Evolutionary conservation across 35 echinoderm and acorn worm genomes (phyloP).

Genomic region (Apostichopus japonicus): DNA sequence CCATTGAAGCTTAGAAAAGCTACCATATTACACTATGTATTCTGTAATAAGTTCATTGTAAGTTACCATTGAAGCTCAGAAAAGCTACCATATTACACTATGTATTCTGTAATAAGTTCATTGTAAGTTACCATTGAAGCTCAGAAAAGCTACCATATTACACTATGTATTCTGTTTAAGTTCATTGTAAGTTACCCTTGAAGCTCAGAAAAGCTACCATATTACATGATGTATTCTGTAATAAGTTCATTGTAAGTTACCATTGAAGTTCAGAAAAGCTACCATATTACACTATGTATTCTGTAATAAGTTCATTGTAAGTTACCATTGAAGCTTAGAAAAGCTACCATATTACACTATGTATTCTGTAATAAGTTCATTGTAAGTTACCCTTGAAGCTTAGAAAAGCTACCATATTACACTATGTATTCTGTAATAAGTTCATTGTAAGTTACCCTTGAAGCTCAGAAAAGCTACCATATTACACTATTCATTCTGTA

Average conservation of each 20-base stretch:
- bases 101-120: slow-evolving; percentile 72
- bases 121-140: slow-evolving; percentile 39
- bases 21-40: slow-evolving; percentile 14
- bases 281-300: slow-evolving; percentile 35
- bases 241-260: slow-evolving; percentile 73
- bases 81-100: background rate
- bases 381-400: slow-evolving; percentile 38
- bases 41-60: slow-evolving; percentile 76
- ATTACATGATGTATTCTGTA: slow-evolving; percentile 45
- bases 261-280: background rate
- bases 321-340: background rate
- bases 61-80: background rate
- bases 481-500: slow-evolving; percentile 50
- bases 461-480: background rate
- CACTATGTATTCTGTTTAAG: slow-evolving; percentile 71
- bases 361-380: slow-evolving; percentile 73
- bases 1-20: background rate
- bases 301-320: slow-evolving; percentile 76
- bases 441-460: slow-evolving; percentile 61
- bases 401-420: background rate
- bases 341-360: no score
- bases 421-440: slow-evolving; percentile 67
- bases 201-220: background rate
- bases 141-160: no score
- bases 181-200: slow-evolving; percentile 59